Evolutionary conservation across 2,113 vertebrate genomes (phyloP).

Genomic region (Trogon melanurus): DNA sequence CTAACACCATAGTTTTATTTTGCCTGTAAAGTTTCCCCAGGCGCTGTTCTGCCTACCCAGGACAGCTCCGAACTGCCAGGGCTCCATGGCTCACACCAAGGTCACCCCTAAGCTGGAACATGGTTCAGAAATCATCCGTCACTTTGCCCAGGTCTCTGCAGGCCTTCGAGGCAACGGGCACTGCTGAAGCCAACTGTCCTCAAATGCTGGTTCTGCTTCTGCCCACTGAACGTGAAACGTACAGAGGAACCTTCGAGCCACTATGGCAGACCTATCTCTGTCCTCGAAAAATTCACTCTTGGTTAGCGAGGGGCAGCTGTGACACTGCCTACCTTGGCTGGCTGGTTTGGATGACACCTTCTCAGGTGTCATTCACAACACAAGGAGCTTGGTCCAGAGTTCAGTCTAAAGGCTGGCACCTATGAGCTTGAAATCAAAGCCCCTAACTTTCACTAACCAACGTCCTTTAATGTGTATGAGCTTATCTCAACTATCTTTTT

Average conservation of each 20-base stretch:
- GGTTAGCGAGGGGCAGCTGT: background rate
- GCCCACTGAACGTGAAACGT: background rate
- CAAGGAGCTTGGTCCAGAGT: background rate
- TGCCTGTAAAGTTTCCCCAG: background rate
- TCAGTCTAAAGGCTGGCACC: background rate
- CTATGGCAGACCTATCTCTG: rapidly evolving
- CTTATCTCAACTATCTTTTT: background rate
- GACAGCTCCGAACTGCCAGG: background rate
- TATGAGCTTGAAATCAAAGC: background rate
- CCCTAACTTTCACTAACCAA: background rate
- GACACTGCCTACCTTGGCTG: background rate
- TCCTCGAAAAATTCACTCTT: background rate
- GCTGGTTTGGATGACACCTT: background rate
- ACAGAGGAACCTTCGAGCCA: background rate
- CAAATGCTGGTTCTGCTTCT: background rate
- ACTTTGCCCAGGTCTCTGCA: background rate
- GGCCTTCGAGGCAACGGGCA: background rate
- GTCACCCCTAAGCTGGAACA: background rate
- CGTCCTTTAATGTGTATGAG: background rate
- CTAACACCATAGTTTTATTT: background rate
- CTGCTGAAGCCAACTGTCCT: background rate
- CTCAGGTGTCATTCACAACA: background rate
- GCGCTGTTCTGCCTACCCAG: background rate
- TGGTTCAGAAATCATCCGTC: background rate
- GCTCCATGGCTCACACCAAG: background rate